Base-by-base conservation (phyloP, 2,888 invertebrate genomes). In the Zaprionus bogoriensis region DNA sequence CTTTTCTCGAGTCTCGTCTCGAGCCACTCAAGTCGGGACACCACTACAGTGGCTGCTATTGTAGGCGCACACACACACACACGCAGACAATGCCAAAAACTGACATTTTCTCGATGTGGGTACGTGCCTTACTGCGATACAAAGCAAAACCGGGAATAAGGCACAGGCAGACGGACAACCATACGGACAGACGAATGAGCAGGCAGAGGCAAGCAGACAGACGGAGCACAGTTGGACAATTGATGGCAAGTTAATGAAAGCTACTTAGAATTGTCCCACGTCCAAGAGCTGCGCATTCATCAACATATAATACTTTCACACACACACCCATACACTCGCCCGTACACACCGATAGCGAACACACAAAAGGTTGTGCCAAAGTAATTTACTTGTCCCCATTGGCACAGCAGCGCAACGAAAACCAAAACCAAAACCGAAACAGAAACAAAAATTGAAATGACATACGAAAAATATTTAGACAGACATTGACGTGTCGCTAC, bases 201-300 rank as follows among this genome's bases (percentile, higher is more conserved):
- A 41, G 46, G 17, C 4, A 17, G 19, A 19, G 32, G 17, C 32
- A 36, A 36, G 32, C 14, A n/a, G n/a, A n/a, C n/a, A n/a, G n/a
- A n/a, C n/a, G n/a, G n/a, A n/a, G n/a, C n/a, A n/a, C n/a, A n/a
- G n/a, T 22, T 50, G 46, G 62, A 39, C 57, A 60, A 63, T 53
- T 70, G 70, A 60, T 70, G 58, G 44, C 60, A 68, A 72, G 52
- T 69, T 86, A 86, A 83, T 86, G 76, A 75, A 86, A 72, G 72
- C 84, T 76, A 70, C 76, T 82, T 69, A 64, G 64, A 59, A 54
- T 38, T 66, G 62, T 59, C 50, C 58, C 38, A 45, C 41, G 47
- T 55, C 47, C 66, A 45, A 65, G 32, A 60, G 17, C 32, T 38
- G 54, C 47, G 46, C 58, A 58, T 53, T 57, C 51, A 57, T 39